These are phyloP conservation scores for Syngnathus floridae DNA, from an alignment of 2,113 vertebrate species.

Conservation along the genomic window DNA sequence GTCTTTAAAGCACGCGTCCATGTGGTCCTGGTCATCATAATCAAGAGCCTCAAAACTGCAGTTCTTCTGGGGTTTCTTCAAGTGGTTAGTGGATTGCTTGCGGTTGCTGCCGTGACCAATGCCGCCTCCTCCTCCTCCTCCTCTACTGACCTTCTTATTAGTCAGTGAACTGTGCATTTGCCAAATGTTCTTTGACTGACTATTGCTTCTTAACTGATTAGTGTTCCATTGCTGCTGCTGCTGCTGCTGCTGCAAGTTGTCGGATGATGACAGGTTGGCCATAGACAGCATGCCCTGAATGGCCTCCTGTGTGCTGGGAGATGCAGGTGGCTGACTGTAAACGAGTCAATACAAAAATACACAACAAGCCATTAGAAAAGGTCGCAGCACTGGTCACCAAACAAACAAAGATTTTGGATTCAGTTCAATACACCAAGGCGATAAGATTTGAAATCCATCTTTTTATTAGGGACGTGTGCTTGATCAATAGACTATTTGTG, in stretches of 20 bases:
- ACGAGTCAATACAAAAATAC: constrained; percentile 67
- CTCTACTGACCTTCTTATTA: constrained; percentile 72
- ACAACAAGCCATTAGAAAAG: constrained; percentile 63
- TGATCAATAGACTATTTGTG: too few species aligned
- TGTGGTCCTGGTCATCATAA: constrained; percentile 92
- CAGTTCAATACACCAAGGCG: too few species aligned
- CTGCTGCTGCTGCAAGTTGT: constrained; percentile 77
- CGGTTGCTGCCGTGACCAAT: constrained; percentile 48
- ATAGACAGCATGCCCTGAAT: constrained; percentile 99
- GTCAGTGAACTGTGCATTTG: constrained; percentile 71
- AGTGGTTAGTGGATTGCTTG: constrained; percentile 77
- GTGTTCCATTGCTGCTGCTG: constrained; percentile 79
- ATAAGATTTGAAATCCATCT: too few species aligned
- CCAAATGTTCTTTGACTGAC: constrained; percentile 77
- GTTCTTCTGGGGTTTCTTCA: constrained; percentile 86
- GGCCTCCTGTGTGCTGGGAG: constrained; percentile 98
- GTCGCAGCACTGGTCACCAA: constrained; percentile 21
- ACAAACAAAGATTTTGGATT: too few species aligned
- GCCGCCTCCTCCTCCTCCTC: constrained; percentile 22
- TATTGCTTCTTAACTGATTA: constrained; percentile 78
- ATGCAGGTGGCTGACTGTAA: constrained; percentile 94
- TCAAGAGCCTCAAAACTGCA: constrained; percentile 80
- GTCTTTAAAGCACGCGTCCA: constrained; percentile 97
- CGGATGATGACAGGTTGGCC: constrained; percentile 95
- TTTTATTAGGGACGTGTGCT: too few species aligned